Percentiles rank a stretch among this genome's conserved stretches.
Conservation (phyloP, 2,888 invertebrate genomes). For the Hymenopus coronatus region DNA sequence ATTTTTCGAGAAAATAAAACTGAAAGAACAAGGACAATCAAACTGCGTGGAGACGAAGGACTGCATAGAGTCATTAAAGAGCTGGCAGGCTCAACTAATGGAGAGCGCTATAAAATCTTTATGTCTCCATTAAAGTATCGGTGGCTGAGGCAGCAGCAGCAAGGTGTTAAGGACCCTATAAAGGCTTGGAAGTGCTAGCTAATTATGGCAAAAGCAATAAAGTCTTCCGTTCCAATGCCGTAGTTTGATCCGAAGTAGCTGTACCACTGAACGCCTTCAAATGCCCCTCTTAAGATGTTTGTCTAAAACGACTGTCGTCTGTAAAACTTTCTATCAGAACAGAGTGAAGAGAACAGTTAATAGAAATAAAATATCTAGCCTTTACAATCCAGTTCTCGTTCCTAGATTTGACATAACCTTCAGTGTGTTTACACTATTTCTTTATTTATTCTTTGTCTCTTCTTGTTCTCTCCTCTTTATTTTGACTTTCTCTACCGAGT, state of each 20-base stretch:
- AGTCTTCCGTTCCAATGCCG: background rate
- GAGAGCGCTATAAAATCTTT: background rate
- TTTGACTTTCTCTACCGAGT: no score
- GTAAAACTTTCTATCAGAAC: background rate
- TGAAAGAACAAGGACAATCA: background rate
- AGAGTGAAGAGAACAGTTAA: no score
- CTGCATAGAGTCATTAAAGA: background rate
- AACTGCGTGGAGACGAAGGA: background rate
- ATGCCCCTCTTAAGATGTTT: background rate
- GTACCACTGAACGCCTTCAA: background rate
- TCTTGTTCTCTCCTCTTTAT: no score
- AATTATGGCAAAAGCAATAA: slow-evolving; percentile 4
- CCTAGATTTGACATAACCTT: no score
- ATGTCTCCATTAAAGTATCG: slow-evolving; percentile 11
- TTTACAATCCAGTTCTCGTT: no score
- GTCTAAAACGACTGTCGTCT: background rate
- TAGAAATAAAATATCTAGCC: no score
- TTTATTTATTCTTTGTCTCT: no score
- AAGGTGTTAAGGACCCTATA: background rate
- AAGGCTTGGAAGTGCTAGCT: background rate
- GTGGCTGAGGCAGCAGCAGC: background rate
- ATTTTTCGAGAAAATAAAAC: background rate
- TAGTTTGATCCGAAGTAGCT: background rate
- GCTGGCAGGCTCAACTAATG: background rate
- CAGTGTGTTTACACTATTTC: no score